Percentiles rank a stretch among this genome's conserved stretches.
Evolutionary conservation across 1,140 invertebrate genomes (phyloP).

Genomic region (Steinernema khuongi): DNA sequence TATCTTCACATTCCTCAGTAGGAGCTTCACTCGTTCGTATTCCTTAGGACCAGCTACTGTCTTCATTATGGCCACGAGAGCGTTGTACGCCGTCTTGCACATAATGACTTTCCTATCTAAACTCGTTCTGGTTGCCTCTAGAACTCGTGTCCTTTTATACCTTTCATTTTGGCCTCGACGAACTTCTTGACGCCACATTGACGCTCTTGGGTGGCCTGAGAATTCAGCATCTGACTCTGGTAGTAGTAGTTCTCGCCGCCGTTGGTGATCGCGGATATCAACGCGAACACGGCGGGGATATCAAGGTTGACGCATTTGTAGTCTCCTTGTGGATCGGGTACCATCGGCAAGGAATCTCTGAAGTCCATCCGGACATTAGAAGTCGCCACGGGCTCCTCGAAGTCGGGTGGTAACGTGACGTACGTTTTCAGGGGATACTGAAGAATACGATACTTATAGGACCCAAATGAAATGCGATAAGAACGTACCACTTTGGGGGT

Average conservation of each 20-base stretch:
- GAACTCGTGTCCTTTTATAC: too few species aligned
- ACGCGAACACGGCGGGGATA: constrained; percentile 56
- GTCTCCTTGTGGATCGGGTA: constrained; percentile 51
- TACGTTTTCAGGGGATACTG: neutral
- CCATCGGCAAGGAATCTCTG: constrained; percentile 22
- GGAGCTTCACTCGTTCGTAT: too few species aligned
- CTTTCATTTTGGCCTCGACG: neutral
- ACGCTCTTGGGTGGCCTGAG: constrained; percentile 45
- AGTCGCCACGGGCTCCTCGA: neutral
- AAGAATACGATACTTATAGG: neutral
- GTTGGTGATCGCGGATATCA: constrained; percentile 58
- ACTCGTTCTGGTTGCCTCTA: too few species aligned
- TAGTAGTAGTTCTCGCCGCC: constrained; percentile 56
- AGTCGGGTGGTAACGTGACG: neutral
- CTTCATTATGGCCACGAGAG: neutral
- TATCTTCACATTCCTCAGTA: too few species aligned
- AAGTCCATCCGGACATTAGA: neutral
- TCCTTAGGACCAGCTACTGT: neutral
- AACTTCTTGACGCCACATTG: neutral
- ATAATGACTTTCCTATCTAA: neutral
- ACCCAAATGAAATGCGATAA: neutral
- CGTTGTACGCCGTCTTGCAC: neutral
- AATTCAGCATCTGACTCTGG: constrained; percentile 53
- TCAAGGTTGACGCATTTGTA: constrained; percentile 9
- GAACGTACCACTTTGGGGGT: neutral